Base-by-base conservation (phyloP, 2,888 invertebrate species). In the Volucella zonaria region DNA sequence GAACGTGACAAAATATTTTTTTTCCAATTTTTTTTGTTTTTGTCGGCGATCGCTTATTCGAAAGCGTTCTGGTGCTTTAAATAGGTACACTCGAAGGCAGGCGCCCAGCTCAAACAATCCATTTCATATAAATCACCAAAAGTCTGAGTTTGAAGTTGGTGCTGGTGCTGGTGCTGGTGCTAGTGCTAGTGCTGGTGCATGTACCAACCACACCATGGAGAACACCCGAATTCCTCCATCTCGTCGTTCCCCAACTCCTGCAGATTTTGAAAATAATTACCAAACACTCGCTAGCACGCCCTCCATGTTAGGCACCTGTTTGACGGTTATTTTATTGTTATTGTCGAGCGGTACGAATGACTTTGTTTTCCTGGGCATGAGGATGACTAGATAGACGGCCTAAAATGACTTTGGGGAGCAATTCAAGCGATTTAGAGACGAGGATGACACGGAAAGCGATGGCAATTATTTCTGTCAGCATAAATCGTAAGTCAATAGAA, bases 381-480 rank as follows among this genome's bases (percentile, higher is more conserved):
- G 42, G 23, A 31, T 14, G n/a, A 49, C 49, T 14, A 14, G 14
- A 14, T 14, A 49, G 23, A 59, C 59, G 71, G 10, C 42, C 62
- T 23, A 77, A 67, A 47, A 38, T 42, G 83, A 66, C 80, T 75
- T 43, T 51, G 71, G 85, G 85, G 85, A 85, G 81, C 77, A 68
- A 71, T 85, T 85, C 74, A 31, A 49, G 81, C 85, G 76, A 77
- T 81, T 68, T 47, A 73, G 51, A 38, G 67, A 73, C 77, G 79
- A 40, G 54, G 71, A 76, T 62, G 76, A 85, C 80, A 68, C 76
- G 73, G 18, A 76, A 77, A 73, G 75, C 76, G 73, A 81, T 81
- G 73, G 76, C 85, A 85, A 85, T 85, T 85, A 85, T 85, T 85
- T 85, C 85, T 85, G 85, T 85, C 85, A 85, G 81, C 77, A 85